Conservation (phyloP, 2,113 vertebrate species). For the Cnemophilus loriae region DNA sequence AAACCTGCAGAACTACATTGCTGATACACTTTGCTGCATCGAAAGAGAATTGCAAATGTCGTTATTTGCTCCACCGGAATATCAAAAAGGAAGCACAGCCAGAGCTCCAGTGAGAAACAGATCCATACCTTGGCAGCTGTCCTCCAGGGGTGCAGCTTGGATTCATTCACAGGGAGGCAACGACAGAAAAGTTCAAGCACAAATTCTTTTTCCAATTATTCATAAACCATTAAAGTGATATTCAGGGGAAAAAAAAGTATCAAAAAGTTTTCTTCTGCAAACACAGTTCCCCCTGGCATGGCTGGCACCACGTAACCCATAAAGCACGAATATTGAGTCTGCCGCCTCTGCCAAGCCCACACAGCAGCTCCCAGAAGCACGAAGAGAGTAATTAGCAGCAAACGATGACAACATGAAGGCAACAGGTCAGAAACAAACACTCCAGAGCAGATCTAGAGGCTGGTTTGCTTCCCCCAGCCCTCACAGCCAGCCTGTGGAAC, state of each 20-base stretch:
- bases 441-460: rapidly evolving
- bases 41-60: background rate
- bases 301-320: background rate
- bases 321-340: background rate
- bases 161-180: background rate
- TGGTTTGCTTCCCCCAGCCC: background rate
- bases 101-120: background rate
- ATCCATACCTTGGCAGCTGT: background rate
- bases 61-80: background rate
- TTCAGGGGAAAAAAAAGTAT: rapidly evolving
- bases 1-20: background rate
- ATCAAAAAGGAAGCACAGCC: background rate
- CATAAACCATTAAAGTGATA: background rate
- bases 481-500: background rate
- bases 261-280: background rate
- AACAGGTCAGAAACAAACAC: rapidly evolving
- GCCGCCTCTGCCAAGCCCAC: background rate
- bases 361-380: background rate
- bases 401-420: rapidly evolving
- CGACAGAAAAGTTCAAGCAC: background rate
- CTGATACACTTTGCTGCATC: background rate
- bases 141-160: background rate
- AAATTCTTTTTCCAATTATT: background rate
- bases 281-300: rapidly evolving
- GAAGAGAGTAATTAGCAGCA: background rate